Percentiles rank a stretch among this genome's conserved stretches.
Conservation (phyloP, 1,140 invertebrate species). For the Ips typographus region DNA sequence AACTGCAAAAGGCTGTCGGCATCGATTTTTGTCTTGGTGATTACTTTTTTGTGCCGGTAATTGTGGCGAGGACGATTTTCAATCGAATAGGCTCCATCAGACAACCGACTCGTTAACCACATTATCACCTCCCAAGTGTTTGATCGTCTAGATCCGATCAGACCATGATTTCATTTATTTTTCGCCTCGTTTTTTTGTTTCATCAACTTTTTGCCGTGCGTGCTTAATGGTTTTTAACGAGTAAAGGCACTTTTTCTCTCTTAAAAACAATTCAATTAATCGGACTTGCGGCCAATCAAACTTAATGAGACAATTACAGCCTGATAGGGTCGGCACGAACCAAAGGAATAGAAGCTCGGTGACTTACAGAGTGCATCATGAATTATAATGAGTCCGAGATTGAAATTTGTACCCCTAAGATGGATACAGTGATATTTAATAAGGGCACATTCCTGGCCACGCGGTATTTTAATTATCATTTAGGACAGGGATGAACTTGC, state of each 20-base stretch:
- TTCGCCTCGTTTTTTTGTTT: constrained; percentile 15
- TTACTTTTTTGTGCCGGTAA: constrained; percentile 28
- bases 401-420: constrained; percentile 23
- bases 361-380: constrained; percentile 27
- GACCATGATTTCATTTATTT: constrained; percentile 25
- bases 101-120: constrained; percentile 23
- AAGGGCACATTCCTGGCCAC: constrained; percentile 12
- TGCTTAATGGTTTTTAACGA: not conserved
- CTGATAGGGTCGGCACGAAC: constrained; percentile 10
- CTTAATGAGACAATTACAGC: constrained; percentile 19
- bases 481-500: not conserved
- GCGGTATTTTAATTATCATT: constrained; percentile 8
- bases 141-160: constrained; percentile 21
- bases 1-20: not conserved
- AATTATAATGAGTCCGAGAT: constrained; percentile 24
- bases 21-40: constrained; percentile 3
- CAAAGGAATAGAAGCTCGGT: constrained; percentile 25
- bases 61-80: constrained; percentile 25
- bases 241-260: not conserved
- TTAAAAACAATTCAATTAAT: constrained; percentile 19
- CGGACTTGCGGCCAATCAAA: constrained; percentile 4
- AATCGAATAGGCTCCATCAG: constrained; percentile 8
- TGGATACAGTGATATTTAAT: constrained; percentile 17
- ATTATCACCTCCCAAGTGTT: constrained; percentile 27
- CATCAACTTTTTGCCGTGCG: not conserved